Conservation (phyloP, 2,888 invertebrate species). For the Rhaphigaster nebulosa region DNA sequence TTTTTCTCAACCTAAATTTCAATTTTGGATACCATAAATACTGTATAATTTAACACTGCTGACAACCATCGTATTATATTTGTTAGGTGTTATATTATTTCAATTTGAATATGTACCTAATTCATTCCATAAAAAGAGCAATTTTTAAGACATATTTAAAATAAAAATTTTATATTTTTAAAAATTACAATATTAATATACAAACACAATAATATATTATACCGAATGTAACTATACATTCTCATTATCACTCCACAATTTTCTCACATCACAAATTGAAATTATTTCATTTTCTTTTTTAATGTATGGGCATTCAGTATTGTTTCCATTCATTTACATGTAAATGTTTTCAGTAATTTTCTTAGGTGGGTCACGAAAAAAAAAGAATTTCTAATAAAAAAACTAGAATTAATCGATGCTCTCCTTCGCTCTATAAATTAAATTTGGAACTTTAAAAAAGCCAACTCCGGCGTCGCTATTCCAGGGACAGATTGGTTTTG, state of each 20-base stretch:
- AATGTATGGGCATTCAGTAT: too few relatives aligned
- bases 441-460: slow-evolving; percentile 14
- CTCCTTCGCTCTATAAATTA: neutral
- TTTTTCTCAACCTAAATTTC: neutral
- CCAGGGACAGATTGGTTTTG: slow-evolving; percentile 7
- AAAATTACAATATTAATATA: too few relatives aligned
- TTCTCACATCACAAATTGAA: too few relatives aligned
- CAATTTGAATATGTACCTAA: too few relatives aligned
- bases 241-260: too few relatives aligned
- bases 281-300: too few relatives aligned
- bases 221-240: too few relatives aligned
- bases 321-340: too few relatives aligned
- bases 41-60: neutral
- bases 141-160: too few relatives aligned
- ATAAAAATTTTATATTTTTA: too few relatives aligned
- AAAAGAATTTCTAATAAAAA: neutral
- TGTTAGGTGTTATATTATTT: neutral
- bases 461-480: neutral
- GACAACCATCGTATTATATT: neutral
- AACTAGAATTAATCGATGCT: neutral
- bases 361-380: neutral
- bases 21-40: neutral
- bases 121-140: too few relatives aligned
- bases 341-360: neutral
- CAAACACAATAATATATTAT: too few relatives aligned